phyloP scores from a whole-genome alignment of 2,888 invertebrate species.

The Tetanocera ferruginea region DNA sequence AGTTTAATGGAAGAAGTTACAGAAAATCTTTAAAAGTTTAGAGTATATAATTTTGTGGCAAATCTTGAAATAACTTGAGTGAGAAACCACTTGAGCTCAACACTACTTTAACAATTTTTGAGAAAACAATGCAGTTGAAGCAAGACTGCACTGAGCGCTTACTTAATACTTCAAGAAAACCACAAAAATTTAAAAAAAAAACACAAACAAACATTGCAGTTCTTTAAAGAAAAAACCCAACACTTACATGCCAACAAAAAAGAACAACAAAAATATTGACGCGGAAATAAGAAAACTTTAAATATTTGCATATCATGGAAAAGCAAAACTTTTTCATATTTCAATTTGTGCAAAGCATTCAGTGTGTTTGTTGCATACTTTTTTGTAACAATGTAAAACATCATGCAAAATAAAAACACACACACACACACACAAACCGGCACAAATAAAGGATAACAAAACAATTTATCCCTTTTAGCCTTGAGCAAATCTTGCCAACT shows the following conservation, averaged over 20 bases:
- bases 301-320: slow-evolving; percentile 19
- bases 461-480: neutral
- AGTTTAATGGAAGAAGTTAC: too few relatives aligned
- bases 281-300: slow-evolving; percentile 3
- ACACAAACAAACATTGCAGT: neutral
- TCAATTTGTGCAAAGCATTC: slow-evolving; percentile 20
- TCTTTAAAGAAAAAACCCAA: neutral
- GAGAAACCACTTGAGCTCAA: too few relatives aligned
- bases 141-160: neutral
- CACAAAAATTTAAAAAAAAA: neutral
- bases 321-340: slow-evolving; percentile 20
- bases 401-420: too few relatives aligned
- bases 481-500: slow-evolving; percentile 25
- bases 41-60: too few relatives aligned
- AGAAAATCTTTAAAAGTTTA: too few relatives aligned
- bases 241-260: neutral
- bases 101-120: too few relatives aligned
- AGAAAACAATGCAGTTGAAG: too few relatives aligned
- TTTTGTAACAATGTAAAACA: neutral
- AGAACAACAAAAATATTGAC: neutral
- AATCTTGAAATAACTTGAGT: too few relatives aligned
- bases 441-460: neutral
- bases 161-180: neutral
- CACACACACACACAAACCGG: too few relatives aligned
- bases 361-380: neutral